phyloP scores from a whole-genome alignment of 2,113 vertebrate genomes.

The Urocolius indicus region DNA sequence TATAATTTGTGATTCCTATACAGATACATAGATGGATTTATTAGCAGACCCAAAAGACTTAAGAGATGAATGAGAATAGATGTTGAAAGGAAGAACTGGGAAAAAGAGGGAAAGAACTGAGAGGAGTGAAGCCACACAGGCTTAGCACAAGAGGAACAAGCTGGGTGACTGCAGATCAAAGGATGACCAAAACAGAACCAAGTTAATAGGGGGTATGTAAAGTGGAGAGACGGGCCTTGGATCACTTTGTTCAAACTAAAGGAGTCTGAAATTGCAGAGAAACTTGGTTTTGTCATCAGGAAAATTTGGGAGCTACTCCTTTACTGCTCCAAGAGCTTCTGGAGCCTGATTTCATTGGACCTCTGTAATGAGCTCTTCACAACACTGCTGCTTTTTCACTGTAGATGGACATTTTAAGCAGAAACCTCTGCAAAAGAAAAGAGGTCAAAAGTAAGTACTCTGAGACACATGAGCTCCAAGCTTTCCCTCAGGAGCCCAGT shows the following conservation, averaged over 20 bases:
- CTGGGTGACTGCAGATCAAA: background rate
- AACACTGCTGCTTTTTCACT: background rate
- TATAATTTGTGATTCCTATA: background rate
- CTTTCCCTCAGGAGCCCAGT: background rate
- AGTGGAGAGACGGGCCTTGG: background rate
- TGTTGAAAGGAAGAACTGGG: background rate
- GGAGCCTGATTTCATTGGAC: background rate
- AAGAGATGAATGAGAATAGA: background rate
- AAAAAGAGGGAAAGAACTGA: background rate
- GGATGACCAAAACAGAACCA: background rate
- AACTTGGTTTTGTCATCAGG: background rate
- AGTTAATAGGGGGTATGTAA: background rate
- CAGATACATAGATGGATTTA: background rate
- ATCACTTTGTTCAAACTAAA: background rate
- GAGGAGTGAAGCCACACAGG: fast-evolving
- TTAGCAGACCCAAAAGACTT: background rate
- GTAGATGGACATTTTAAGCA: background rate
- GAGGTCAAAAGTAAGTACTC: background rate
- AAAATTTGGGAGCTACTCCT: background rate
- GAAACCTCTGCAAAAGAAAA: background rate
- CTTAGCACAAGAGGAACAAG: background rate
- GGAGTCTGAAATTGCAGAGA: background rate
- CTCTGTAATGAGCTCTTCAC: background rate
- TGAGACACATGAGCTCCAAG: background rate
- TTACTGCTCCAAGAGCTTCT: background rate